Base-by-base conservation (phyloP, 23 tunicate genomes). In the Trididemnum nubilum region DNA sequence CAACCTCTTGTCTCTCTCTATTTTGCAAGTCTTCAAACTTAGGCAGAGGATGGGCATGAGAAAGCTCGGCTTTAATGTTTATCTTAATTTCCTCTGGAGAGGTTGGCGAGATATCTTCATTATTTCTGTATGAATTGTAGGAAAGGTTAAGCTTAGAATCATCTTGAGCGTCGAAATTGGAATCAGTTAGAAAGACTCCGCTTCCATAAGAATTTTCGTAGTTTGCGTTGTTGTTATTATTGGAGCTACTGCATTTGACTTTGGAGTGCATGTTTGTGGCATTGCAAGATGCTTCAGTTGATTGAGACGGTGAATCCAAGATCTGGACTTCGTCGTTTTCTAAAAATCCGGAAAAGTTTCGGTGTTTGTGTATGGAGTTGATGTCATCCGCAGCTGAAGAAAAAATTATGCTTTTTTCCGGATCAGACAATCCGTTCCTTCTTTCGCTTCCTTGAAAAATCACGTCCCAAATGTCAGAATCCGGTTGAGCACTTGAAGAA, bases 141-240 rank as follows among this genome's bases (percentile, higher is more conserved):
- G 29, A 26, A 24, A 22, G n/a, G n/a, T 4, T 12, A 5, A 4
- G 18, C 5, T 61, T 61, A 12, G 29, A 21, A 24, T 23, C n/a
- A 12, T 3, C 18, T 61, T 61, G 25, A 61, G 28, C 26, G 5
- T 23, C 22, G 54, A 44, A 44, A 12, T 12, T n/a, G 4, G 26
- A 23, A 12, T 61, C 67, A n/a, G 28, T 24, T 15, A 15, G 12
- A 61, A 61, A 61, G 3, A 12, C 29, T 4, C n/a, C 67, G 26
- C 29, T 22, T 21, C n/a, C 67, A 61, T 30, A 33, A 3, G 38
- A 12, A 33, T 24, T 32, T 33, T 67, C 74, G 22, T 30, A 67
- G 37, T 32, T n/a, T 31, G 74, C 18, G 38, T 67, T 67, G 38
- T 67, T 67, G 38, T 67, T 67, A 38, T 67, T 67, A 67, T 67